These are phyloP conservation scores for Dolichotis patagonum DNA, from an alignment of 2,113 vertebrate genomes.

Conservation along the genomic window DNA sequence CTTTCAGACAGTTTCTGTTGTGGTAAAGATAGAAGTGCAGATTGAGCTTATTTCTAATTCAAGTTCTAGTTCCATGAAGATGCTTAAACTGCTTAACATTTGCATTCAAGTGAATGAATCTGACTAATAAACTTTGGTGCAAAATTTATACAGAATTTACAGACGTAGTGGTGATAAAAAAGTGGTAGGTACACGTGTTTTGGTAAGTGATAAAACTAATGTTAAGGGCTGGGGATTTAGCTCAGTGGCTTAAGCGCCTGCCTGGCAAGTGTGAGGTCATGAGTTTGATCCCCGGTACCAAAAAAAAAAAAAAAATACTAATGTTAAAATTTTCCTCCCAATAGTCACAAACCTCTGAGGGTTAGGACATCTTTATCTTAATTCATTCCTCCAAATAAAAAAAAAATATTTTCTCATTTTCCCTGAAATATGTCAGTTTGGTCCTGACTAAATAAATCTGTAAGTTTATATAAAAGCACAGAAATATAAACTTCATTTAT, in stretches of 20 bases:
- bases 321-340: neutral
- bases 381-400: neutral
- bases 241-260: too few species aligned
- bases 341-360: neutral
- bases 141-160: constrained; percentile 16
- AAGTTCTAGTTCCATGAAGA: neutral
- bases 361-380: neutral
- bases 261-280: too few species aligned
- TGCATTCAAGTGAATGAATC: neutral
- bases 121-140: neutral
- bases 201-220: neutral
- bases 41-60: neutral
- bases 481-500: neutral
- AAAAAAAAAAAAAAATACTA: too few species aligned
- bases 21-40: neutral
- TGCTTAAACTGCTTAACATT: neutral
- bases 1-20: neutral
- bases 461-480: neutral
- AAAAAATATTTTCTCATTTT: neutral
- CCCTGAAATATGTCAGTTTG: constrained; percentile 34
- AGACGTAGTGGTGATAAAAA: neutral
- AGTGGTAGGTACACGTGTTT: neutral
- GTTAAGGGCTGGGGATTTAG: too few species aligned
- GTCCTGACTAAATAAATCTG: neutral
- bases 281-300: too few species aligned